These are phyloP conservation scores for Coelopa frigida DNA, from an alignment of 1,140 invertebrate species.

Conservation along the genomic window DNA sequence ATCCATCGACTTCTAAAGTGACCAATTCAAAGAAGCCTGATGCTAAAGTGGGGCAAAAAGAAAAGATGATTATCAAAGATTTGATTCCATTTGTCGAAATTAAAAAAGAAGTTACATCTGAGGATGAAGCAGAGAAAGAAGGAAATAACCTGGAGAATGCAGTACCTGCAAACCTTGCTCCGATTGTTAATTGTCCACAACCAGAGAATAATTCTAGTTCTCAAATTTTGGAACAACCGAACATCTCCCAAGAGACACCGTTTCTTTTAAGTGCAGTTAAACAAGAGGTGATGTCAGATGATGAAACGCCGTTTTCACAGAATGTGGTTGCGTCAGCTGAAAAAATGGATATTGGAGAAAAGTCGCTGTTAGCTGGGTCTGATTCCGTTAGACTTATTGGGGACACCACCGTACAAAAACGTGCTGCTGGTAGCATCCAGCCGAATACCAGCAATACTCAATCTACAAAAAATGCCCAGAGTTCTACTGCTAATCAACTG, in stretches of 20 bases:
- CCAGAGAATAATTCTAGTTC: too few relatives aligned
- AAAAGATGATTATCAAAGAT: conserved; percentile 20
- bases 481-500: not conserved
- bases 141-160: too few relatives aligned
- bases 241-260: too few relatives aligned
- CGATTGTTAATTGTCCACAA: too few relatives aligned
- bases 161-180: too few relatives aligned
- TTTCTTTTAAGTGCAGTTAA: conserved; percentile 9
- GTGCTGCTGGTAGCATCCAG: not conserved
- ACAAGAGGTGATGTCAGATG: conserved; percentile 14
- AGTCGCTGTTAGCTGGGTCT: too few relatives aligned
- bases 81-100: conserved; percentile 17
- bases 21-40: too few relatives aligned
- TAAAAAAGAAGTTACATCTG: conserved; percentile 26
- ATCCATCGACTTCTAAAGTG: too few relatives aligned
- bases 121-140: conserved; percentile 12
- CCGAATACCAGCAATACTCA: conserved; percentile 11
- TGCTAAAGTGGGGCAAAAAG: conserved; percentile 10
- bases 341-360: too few relatives aligned
- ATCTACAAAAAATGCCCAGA: not conserved
- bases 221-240: too few relatives aligned
- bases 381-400: conserved; percentile 31
- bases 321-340: too few relatives aligned
- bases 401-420: conserved; percentile 39
- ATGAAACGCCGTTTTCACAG: too few relatives aligned